Evolutionary conservation across 2,797 vertebrate genomes (phyloP).

Genomic region (Picus viridis): DNA sequence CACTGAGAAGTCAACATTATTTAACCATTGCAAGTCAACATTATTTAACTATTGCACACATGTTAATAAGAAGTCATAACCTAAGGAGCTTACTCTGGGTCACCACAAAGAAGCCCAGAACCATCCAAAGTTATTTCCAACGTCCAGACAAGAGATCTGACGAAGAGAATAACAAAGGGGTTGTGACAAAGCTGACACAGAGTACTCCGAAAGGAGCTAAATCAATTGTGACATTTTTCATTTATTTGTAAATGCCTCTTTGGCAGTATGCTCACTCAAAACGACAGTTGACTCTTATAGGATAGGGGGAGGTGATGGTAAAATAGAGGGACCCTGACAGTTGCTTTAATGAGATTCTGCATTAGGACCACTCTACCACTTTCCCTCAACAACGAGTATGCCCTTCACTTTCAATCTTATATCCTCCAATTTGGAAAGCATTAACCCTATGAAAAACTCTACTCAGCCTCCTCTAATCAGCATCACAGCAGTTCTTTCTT

Average conservation of each 20-base stretch:
- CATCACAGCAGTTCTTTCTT: constrained; percentile 71
- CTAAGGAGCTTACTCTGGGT: constrained; percentile 81
- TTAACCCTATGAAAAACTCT: constrained; percentile 85
- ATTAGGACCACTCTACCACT: constrained; percentile 89
- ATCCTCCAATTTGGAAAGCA: constrained; percentile 84
- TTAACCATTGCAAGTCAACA: constrained; percentile 67
- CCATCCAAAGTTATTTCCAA: constrained; percentile 86
- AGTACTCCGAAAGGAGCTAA: constrained; percentile 85
- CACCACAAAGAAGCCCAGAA: constrained; percentile 79
- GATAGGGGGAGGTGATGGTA: constrained; percentile 87
- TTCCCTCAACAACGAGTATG: constrained; percentile 81
- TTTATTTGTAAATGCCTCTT: constrained; percentile 99
- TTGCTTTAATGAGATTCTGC: constrained; percentile 95
- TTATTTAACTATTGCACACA: constrained; percentile 72
- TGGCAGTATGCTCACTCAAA: constrained; percentile 92
- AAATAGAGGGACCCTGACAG: constrained; percentile 94
- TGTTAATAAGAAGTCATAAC: constrained; percentile 85
- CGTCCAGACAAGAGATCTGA: constrained; percentile 84
- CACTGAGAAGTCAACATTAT: constrained; percentile 11
- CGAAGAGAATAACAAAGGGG: constrained; percentile 89
- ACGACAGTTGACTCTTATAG: constrained; percentile 91
- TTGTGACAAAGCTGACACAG: constrained; percentile 94
- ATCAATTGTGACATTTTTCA: constrained; percentile 99
- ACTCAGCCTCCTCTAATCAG: constrained; percentile 79
- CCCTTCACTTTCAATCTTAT: constrained; percentile 90